phyloP scores from a whole-genome alignment of 2,113 vertebrate genomes.

The Proterorhinus semilunaris region DNA sequence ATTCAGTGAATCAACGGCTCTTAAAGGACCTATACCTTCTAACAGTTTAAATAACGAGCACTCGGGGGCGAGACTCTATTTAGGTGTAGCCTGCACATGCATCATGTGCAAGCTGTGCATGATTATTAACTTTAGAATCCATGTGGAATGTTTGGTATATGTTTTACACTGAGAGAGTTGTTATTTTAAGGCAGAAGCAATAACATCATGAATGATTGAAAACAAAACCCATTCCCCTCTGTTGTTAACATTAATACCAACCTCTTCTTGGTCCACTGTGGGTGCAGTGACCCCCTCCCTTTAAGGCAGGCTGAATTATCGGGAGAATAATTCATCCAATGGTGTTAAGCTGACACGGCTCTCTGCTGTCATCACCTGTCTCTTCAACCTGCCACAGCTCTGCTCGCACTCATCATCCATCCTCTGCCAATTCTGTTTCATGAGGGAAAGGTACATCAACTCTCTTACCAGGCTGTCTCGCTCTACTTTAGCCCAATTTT shows the following conservation, averaged over 20 bases:
- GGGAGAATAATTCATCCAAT: conserved; percentile 61
- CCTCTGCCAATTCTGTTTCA: conserved; percentile 1
- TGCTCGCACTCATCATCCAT: neutral
- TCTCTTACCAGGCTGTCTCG: neutral
- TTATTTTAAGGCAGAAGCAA: neutral
- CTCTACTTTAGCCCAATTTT: conserved; percentile 1
- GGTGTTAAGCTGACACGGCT: conserved; percentile 51
- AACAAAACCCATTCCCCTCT: neutral
- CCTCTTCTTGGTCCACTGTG: neutral
- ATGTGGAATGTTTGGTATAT: neutral
- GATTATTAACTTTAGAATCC: no score
- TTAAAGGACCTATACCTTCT: no score
- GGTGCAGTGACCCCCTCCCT: conserved; percentile 7
- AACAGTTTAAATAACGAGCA: no score
- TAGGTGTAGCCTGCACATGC: no score
- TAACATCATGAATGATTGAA: conserved; percentile 3
- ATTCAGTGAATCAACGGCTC: no score
- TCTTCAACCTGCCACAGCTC: conserved; percentile 28
- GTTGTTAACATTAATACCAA: neutral
- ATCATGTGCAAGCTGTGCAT: neutral
- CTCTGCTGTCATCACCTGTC: conserved; percentile 44
- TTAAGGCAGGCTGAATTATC: conserved; percentile 50
- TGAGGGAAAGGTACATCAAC: neutral
- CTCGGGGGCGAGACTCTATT: no score
- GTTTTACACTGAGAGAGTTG: neutral